These are phyloP conservation scores for Dascyllus trimaculatus DNA, from an alignment of 2,113 vertebrate species.

Conservation along the genomic window DNA sequence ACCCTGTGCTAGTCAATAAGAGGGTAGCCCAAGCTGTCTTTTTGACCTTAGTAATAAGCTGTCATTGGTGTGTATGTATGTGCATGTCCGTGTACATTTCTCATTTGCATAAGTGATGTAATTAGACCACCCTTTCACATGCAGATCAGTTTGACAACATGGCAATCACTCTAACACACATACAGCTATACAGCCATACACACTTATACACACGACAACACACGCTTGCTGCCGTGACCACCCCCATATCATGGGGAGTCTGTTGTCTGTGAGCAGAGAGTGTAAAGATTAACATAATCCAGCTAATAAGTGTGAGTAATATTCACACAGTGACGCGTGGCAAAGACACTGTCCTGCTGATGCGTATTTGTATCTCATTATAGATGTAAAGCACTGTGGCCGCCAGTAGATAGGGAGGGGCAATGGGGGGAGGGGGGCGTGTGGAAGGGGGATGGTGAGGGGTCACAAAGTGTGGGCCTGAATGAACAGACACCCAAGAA, in stretches of 20 bases:
- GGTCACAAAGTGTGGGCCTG: slow-evolving; percentile 52
- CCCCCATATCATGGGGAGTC: slow-evolving; percentile 77
- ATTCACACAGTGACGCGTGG: slow-evolving; percentile 85
- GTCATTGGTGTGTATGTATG: slow-evolving; percentile 58
- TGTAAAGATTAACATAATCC: slow-evolving; percentile 86
- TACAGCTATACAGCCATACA: slow-evolving; percentile 26
- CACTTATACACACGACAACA: slow-evolving; percentile 57
- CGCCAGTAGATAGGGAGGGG: slow-evolving; percentile 30
- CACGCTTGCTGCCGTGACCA: slow-evolving; percentile 74
- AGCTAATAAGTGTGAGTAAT: slow-evolving; percentile 85
- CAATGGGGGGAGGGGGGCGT: slow-evolving; percentile 12
- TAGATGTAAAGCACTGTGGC: slow-evolving; percentile 81
- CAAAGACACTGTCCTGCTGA: slow-evolving; percentile 83
- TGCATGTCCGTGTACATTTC: slow-evolving; percentile 47
- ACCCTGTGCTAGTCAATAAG: slow-evolving; percentile 56
- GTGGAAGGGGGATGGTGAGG: slow-evolving; percentile 59
- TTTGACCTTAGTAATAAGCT: slow-evolving; percentile 65
- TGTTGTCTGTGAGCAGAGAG: slow-evolving; percentile 84
- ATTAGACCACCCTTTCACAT: slow-evolving; percentile 83
- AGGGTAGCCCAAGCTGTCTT: slow-evolving; percentile 60
- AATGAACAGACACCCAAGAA: slow-evolving; percentile 44
- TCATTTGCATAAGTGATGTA: slow-evolving; percentile 83
- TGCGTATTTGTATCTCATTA: slow-evolving; percentile 85
- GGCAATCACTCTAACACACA: slow-evolving; percentile 77
- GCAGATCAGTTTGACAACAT: slow-evolving; percentile 84